Conservation (phyloP, 2,113 vertebrate species). For the Etheostoma spectabile region DNA sequence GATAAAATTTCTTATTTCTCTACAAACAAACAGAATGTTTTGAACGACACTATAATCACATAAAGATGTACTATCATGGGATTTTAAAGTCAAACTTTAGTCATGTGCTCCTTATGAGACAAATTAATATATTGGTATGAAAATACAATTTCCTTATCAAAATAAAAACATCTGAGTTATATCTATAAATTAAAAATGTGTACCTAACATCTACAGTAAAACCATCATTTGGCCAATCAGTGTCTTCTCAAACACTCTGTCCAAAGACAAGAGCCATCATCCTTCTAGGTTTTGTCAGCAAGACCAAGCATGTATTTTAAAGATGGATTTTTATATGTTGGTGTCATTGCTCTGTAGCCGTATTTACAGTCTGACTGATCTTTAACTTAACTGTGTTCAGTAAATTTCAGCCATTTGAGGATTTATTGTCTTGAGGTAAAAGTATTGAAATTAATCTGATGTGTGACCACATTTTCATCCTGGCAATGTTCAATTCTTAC, state of each 20-base stretch:
- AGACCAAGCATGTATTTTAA: constrained; percentile 14
- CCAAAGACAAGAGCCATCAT: neutral
- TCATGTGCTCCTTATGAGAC: neutral
- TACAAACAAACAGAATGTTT: too few relatives aligned
- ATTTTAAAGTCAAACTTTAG: neutral
- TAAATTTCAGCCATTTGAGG: neutral
- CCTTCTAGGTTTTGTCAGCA: neutral
- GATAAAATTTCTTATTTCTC: too few relatives aligned
- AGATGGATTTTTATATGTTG: constrained; percentile 14
- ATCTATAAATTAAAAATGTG: neutral
- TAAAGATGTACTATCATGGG: neutral
- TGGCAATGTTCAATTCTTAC: constrained; percentile 2
- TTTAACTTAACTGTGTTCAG: neutral
- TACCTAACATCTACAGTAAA: neutral
- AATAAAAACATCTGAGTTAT: neutral
- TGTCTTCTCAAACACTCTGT: neutral
- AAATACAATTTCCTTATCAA: neutral
- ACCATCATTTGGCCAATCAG: neutral
- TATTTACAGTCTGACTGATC: neutral
- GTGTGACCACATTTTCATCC: constrained; percentile 28
- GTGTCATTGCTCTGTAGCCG: neutral
- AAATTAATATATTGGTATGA: neutral
- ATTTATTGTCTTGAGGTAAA: neutral
- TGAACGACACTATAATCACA: neutral
- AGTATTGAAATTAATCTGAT: constrained; percentile 18